These are phyloP conservation scores for Echinometra lucunter DNA, from an alignment of 53 echinoderm and acorn worm genomes.

Conservation along the genomic window DNA sequence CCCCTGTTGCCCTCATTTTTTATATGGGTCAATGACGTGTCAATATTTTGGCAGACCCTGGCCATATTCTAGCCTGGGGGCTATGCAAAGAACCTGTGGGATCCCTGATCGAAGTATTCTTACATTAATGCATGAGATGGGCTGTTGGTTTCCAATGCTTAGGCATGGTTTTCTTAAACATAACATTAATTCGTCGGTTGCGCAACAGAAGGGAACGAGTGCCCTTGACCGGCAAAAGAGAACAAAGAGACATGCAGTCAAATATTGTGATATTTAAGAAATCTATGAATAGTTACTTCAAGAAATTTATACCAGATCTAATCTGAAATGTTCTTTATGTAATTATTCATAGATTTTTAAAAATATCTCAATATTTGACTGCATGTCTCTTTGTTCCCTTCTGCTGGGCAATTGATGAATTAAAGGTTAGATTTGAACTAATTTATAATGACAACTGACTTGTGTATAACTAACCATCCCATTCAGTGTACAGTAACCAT, in stretches of 20 bases:
- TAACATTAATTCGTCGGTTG: background rate
- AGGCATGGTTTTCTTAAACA: background rate
- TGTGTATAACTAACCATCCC: too few species aligned
- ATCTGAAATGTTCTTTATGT: too few species aligned
- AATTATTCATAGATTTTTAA: too few species aligned
- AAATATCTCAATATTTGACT: too few species aligned
- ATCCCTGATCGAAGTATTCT: background rate
- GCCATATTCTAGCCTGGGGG: background rate
- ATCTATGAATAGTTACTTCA: too few species aligned
- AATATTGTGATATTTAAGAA: too few species aligned
- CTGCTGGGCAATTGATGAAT: too few species aligned
- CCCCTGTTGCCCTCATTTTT: background rate
- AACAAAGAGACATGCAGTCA: too few species aligned
- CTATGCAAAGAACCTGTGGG: constrained; percentile 19
- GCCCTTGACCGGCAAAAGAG: too few species aligned
- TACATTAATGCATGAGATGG: constrained; percentile 46
- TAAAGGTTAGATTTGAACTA: background rate
- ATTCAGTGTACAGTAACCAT: background rate
- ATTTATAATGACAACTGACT: background rate
- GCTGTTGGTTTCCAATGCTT: background rate
- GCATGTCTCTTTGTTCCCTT: too few species aligned
- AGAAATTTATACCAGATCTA: too few species aligned
- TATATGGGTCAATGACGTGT: constrained; percentile 13
- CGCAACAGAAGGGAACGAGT: too few species aligned
- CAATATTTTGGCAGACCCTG: constrained; percentile 48